Evolutionary conservation across 2,113 vertebrate genomes (phyloP).

Genomic region (Mugil cephalus): DNA sequence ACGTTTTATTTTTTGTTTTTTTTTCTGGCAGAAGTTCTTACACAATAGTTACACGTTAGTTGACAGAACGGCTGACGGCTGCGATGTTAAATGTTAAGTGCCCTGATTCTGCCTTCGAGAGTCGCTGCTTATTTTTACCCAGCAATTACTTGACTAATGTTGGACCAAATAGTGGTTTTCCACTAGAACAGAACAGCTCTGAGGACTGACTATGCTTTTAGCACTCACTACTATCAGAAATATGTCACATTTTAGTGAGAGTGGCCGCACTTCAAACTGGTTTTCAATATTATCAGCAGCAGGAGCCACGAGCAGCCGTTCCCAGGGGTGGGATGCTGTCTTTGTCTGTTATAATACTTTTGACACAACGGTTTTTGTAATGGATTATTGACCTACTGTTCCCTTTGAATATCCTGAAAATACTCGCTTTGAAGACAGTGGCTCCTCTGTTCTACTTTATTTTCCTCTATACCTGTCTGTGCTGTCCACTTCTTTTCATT

Average conservation of each 20-base stretch:
- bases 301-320: constrained; percentile 33
- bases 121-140: background rate
- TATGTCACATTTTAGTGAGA: constrained; percentile 45
- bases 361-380: constrained; percentile 59
- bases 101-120: background rate
- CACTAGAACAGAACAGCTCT: constrained; percentile 5
- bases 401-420: constrained; percentile 51
- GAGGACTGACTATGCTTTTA: constrained; percentile 38
- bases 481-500: constrained; percentile 26
- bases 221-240: constrained; percentile 35
- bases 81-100: background rate
- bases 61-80: background rate
- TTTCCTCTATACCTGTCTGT: constrained; percentile 28
- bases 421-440: constrained; percentile 48
- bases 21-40: background rate
- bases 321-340: constrained; percentile 36
- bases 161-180: constrained; percentile 11
- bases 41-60: background rate
- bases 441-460: constrained; percentile 31
- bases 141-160: background rate
- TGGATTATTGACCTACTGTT: constrained; percentile 66
- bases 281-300: constrained; percentile 60
- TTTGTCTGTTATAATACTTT: constrained; percentile 64
- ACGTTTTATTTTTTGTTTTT: background rate
- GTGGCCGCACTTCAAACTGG: constrained; percentile 55